Evolutionary conservation across 2,797 vertebrate genomes (phyloP), one percentile per base, ranked within the genome.

Genomic region (Sebastes flavidus): DNA sequence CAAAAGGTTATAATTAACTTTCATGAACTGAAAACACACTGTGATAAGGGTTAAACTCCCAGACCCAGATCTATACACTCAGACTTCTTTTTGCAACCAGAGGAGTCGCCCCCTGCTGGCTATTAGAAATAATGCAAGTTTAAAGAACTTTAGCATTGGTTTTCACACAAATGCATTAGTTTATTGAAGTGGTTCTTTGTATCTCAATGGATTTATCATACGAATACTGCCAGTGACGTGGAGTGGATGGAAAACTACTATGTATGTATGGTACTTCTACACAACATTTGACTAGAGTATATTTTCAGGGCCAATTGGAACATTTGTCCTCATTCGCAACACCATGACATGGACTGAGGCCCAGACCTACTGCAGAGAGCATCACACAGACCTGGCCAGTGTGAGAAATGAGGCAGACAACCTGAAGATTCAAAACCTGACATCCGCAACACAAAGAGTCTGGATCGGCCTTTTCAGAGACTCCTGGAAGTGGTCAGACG

Each of bases 401-500:
- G 49, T 52, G 49, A 52, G 49, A 52, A 52, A 52, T n/a, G 20
- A 20, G 49, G 1, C 18, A 52, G 49, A 52, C 7, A n/a, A 52
- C 49, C 1, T 2, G 49, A 52, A 10, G 49, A 52, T 46, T 6
- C 0, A n/a, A 52, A n/a, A n/a, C 18, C 46, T 34, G 8, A 8
- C 1, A 32, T 1, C 8, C 10, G 3, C 32, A 34, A 4, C 3
- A 34, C 18, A 4, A n/a, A n/a, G 1, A 1, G 49, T 52, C 49
- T 52, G 20, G 8, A 52, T 52, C 18, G 3, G 49, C 49, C 49
- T 52, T 52, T 52, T 52, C 20, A 52, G 49, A 52, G 2, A 52
- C 49, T 9, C 20, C 49, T 52, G 18, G 49, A 52, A 52, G 49
- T 52, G 14, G 42, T 46, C 42, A 46, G 42, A 46, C 0, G 42